Evolutionary conservation across 2,888 invertebrate species (phyloP), one percentile per base, ranked within the genome.

Genomic region (Xestia sexstrigata): DNA sequence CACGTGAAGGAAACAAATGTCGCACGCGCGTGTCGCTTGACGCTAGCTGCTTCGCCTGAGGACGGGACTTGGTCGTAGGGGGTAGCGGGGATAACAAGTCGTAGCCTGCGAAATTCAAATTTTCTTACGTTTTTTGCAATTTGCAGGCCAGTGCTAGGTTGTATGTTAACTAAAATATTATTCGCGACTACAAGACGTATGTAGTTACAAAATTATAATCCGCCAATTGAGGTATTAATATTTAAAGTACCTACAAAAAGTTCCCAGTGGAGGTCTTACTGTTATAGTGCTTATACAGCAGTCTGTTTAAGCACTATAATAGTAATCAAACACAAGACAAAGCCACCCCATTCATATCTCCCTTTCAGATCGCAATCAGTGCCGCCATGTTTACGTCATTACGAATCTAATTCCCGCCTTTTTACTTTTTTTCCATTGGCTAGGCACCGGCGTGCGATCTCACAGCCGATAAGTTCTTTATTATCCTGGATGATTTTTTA

Each of bases 401-500:
- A 95, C 94, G 95, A 95, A 95, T 95, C 95, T 94, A 95, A 95
- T 94, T 95, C 95, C 95, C 95, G 95, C 95, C 94, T 96, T 95
- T 95, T 94, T 90, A 89, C 91, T 93, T 94, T 84, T n/a, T 88
- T 89, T 89, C 85, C 92, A 93, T 94, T 94, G 93, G 92, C 93
- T 94, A 93, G 94, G 93, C 95, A 95, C 92, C 88, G 93, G 94
- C 94, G 92, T 95, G 93, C 95, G 96, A 96, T 96, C 95, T 94
- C 95, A 94, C 94, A 95, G 94, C 92, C 92, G 96, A 96, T 96
- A 96, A 96, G 91, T 92, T 93, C 95, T 95, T 95, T 95, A 96
- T 96, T 95, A 95, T 95, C 94, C 95, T 95, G 95, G 94, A 95
- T 95, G 95, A 95, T 95, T 95, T 96, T 95, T 95, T 96, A 95